Conservation (phyloP, 2,888 invertebrate genomes). For the Aphidius colemani region DNA sequence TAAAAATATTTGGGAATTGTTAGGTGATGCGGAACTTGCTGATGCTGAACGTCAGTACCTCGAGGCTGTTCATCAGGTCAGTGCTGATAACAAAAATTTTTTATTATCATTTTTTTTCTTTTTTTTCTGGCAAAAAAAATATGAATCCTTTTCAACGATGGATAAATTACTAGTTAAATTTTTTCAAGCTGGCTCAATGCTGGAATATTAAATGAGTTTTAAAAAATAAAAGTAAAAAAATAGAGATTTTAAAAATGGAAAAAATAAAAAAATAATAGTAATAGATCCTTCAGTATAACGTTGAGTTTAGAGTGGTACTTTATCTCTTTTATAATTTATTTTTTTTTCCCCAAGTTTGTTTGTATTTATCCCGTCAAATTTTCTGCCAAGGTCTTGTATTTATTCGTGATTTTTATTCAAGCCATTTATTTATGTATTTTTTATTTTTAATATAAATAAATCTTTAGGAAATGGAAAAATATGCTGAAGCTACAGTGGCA, state of each 20-base stretch:
- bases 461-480: conserved; percentile 45
- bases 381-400: background rate
- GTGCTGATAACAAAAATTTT: conserved; percentile 5
- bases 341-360: background rate
- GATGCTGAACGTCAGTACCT: conserved; percentile 48
- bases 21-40: conserved; percentile 39
- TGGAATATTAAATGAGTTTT: too few relatives aligned
- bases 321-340: background rate
- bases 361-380: conserved; percentile 1
- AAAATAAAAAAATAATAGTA: too few relatives aligned
- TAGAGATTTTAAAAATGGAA: too few relatives aligned
- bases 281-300: background rate
- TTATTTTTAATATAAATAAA: background rate
- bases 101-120: conserved; percentile 3
- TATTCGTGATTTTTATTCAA: conserved; percentile 6
- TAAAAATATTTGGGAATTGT: conserved; percentile 25
- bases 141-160: too few relatives aligned
- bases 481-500: conserved; percentile 35
- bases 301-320: too few relatives aligned
- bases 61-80: conserved; percentile 45
- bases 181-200: too few relatives aligned
- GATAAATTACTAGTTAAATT: too few relatives aligned
- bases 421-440: background rate
- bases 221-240: too few relatives aligned
- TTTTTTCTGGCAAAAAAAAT: too few relatives aligned